Evolutionary conservation across 1,140 invertebrate species (phyloP), one percentile per base, ranked within the genome.

Genomic region (Drosophila orosa): DNA sequence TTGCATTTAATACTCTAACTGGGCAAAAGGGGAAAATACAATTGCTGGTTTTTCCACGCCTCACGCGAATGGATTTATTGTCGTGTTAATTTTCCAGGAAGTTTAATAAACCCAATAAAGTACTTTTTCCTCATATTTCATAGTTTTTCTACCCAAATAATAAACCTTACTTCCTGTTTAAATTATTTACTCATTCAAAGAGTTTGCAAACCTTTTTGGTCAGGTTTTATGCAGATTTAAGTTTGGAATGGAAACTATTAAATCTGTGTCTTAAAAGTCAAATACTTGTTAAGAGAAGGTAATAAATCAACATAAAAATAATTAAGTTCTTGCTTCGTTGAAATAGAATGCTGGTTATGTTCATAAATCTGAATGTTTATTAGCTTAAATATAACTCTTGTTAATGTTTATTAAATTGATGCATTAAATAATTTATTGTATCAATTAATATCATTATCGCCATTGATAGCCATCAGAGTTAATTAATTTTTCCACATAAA

Each of bases 1-100:
- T 47, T 39, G 31, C 65, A 71, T 71, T 71, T 71, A 71, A 71
- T 71, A 71, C 67, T 45, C 67, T 71, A 47, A 57, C 67, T 22
- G 61, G 10, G 25, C 33, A 5, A 15, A 52, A 22, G 31, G 10
- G 33, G 24, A 17, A 55, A 68, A 25, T 45, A 25, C 47, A 29
- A 52, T 35, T 35, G n/a, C 1, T 24, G 25, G 6, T 52, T 69
- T 66, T 35, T 35, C 25, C 1, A 17, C 7, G 6, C 5, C 5
- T 1, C 19, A 22, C 1, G 4, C 9, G 13, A 52, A 35, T n/a
- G 19, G 17, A 33, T 52, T 22, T 33, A 33, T 13, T 22, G 12
- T 52, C 29, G 29, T 33, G 48, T 52, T 33, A 33, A 52, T 22
- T 52, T 33, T n/a, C 19, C 13, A 15, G 29, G 50, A 33, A 52